phyloP scores from a whole-genome alignment of 2,888 invertebrate species.

The Chloroclysta siterata region DNA sequence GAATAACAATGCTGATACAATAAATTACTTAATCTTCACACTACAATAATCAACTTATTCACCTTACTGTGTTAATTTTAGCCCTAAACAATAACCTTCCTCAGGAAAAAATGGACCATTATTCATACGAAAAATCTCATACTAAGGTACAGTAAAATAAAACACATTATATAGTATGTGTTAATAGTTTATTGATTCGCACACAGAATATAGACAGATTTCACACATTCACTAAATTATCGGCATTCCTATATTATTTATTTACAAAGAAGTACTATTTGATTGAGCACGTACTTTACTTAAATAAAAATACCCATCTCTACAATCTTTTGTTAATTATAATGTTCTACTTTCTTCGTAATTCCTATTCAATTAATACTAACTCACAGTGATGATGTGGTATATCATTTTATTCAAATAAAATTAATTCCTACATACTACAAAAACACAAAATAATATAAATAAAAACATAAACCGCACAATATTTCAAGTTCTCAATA shows the following conservation, averaged over 20 bases:
- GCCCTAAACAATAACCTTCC: no score
- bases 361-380: constrained; percentile 44
- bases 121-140: no score
- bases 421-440: constrained; percentile 5
- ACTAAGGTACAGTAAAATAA: constrained; percentile 6
- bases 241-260: constrained; percentile 10
- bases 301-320: constrained; percentile 4
- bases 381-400: constrained; percentile 74
- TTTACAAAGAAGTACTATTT: constrained; percentile 27
- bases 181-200: constrained; percentile 38
- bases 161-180: constrained; percentile 24
- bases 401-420: constrained; percentile 42
- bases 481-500: no score
- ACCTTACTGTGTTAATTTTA: no score
- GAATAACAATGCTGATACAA: no score
- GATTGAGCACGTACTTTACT: constrained; percentile 22
- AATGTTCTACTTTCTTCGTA: constrained; percentile 19
- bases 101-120: no score
- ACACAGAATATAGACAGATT: constrained; percentile 13
- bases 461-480: no score
- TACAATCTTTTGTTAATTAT: background rate
- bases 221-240: constrained; percentile 2
- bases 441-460: background rate
- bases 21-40: no score
- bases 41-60: no score